Evolutionary conservation across 2,113 vertebrate species (phyloP), one percentile per base, ranked within the genome.

Genomic region (Ptyas mucosa): DNA sequence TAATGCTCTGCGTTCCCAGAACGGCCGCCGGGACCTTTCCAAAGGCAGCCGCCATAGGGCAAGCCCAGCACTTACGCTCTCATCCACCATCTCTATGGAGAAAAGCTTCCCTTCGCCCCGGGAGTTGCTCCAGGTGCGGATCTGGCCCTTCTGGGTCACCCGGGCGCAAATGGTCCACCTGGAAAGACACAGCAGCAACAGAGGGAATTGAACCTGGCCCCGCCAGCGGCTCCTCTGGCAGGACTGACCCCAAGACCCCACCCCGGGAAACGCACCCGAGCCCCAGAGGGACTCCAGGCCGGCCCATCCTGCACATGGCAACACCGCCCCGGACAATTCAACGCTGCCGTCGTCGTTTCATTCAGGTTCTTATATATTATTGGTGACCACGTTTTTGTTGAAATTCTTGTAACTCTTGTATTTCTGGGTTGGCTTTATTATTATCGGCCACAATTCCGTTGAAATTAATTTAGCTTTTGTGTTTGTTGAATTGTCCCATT

Each of bases 101-200:
- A 99, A 99, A 53, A 99, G 98, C 95, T 99, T 99, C 85, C 99
- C 99, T 69, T 99, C 99, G 0, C 99, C 99, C 12, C 99, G 98
- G 39, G 99, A 98, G 96, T 99, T 99, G 97, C 99, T 99, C 99
- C 99, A 99, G 0, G 98, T 99, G 1, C 99, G 99, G 96, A 99
- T 98, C 95, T 97, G 95, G 90, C 98, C 98, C 97, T 99, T 99
- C 95, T 99, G 99, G 96, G 99, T 99, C 26, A 99, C 98, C 26
- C 99, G 98, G 53, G 98, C 99, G 14, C 99, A 98, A 95, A 99
- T 97, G 23, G 99, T 99, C 99, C 99, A 99, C 97, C 99, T 99
- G 87, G 46, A 96, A 98, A 94, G 0, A 54, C 52, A 12, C 0
- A 49, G 89, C 64, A 94, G 57, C 91, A 81, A 89, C 89, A 1